These are phyloP conservation scores for Coelopa pilipes DNA, from an alignment of 2,888 invertebrate genomes.

Conservation along the genomic window DNA sequence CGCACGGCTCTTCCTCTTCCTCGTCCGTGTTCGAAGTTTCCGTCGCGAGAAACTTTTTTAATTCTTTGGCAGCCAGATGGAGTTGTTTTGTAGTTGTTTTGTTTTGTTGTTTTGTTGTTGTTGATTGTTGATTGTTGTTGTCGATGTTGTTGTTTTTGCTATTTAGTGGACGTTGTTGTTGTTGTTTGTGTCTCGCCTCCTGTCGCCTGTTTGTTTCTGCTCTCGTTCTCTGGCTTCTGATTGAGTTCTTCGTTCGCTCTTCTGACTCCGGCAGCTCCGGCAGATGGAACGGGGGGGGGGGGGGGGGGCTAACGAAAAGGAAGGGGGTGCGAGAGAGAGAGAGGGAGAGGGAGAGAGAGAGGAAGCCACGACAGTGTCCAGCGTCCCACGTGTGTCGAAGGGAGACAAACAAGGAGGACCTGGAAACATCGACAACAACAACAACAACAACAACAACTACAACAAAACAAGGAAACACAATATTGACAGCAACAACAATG, in stretches of 20 bases:
- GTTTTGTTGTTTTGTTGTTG: slow-evolving; percentile 13
- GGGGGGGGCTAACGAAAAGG: no score
- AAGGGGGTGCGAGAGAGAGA: no score
- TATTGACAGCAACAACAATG: no score
- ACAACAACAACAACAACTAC: no score
- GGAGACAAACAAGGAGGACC: no score
- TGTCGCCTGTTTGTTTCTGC: background rate
- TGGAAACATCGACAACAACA: no score
- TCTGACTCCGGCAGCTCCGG: no score
- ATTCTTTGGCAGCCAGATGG: background rate
- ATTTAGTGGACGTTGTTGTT: background rate
- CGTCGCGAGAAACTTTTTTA: background rate
- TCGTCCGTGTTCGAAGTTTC: background rate
- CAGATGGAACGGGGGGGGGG: no score
- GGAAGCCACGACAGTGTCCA: no score
- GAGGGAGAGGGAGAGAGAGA: no score
- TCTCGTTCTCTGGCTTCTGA: background rate
- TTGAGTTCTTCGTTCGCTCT: background rate
- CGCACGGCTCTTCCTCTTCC: background rate
- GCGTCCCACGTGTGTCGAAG: no score
- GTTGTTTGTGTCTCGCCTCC: background rate
- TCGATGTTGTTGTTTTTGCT: background rate
- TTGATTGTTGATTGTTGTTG: background rate
- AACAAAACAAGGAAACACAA: no score
- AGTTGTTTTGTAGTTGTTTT: slow-evolving; percentile 10